These are phyloP conservation scores for Dasysyrphus tricinctus DNA, from an alignment of 2,888 invertebrate species.

Conservation along the genomic window DNA sequence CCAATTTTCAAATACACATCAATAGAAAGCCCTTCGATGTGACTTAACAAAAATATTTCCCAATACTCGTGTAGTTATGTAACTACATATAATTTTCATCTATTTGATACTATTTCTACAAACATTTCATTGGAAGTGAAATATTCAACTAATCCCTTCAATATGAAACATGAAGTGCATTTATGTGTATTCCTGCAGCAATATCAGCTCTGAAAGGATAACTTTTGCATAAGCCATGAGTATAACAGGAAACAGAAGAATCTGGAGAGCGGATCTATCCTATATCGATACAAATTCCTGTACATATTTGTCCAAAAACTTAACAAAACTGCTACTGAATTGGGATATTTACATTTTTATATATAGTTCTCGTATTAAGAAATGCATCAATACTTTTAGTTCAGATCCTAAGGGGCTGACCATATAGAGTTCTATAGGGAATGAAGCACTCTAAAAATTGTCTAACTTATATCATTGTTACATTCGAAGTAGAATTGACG, in stretches of 20 bases:
- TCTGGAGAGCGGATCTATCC: background rate
- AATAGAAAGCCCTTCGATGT: background rate
- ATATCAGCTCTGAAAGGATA: slow-evolving; percentile 48
- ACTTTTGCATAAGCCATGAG: slow-evolving; percentile 51
- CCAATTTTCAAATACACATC: background rate
- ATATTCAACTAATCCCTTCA: slow-evolving; percentile 43
- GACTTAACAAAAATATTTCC: background rate
- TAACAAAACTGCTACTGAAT: background rate
- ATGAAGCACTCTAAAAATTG: background rate
- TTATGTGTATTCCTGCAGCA: slow-evolving; percentile 24
- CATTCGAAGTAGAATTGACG: slow-evolving; percentile 8
- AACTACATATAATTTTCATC: background rate
- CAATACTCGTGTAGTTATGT: background rate
- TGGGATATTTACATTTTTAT: background rate
- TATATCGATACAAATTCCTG: background rate
- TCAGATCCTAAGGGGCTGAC: background rate
- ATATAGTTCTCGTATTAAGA: background rate
- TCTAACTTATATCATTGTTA: background rate
- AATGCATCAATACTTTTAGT: slow-evolving; percentile 9
- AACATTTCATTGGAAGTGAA: slow-evolving; percentile 17
- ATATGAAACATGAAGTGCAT: slow-evolving; percentile 45
- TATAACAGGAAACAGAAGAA: background rate
- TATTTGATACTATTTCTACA: slow-evolving; percentile 29
- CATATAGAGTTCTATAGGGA: background rate
- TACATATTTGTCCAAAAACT: slow-evolving; percentile 9